Percentiles rank a stretch among this genome's conserved stretches.
Evolutionary conservation across 2,888 invertebrate genomes (phyloP).

Genomic region (Andrena flavipes): DNA sequence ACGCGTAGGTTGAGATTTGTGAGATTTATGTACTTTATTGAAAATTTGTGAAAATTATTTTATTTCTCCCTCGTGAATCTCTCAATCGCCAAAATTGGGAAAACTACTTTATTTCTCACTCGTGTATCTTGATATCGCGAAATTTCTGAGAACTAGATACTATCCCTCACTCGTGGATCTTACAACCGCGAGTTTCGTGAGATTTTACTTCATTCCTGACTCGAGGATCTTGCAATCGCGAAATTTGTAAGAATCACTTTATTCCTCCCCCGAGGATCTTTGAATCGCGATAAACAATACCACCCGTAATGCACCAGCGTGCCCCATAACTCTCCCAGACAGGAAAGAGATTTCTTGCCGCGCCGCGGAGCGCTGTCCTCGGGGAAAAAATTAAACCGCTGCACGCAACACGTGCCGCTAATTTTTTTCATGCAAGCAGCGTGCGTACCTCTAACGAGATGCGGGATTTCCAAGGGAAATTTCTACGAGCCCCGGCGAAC

Average conservation of each 20-base stretch:
- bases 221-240: too few relatives aligned
- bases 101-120: too few relatives aligned
- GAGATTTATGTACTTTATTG: too few relatives aligned
- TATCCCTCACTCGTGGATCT: too few relatives aligned
- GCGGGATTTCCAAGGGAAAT: neutral
- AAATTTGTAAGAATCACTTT: neutral
- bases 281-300: neutral
- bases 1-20: too few relatives aligned
- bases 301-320: neutral
- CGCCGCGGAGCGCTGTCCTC: neutral
- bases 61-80: too few relatives aligned
- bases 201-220: too few relatives aligned
- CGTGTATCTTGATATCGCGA: too few relatives aligned
- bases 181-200: too few relatives aligned
- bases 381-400: neutral
- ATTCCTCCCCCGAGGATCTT: neutral
- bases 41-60: neutral
- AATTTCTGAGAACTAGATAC: too few relatives aligned
- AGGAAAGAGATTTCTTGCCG: neutral
- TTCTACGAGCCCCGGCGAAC: neutral
- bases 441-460: neutral
- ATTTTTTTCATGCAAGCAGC: slow-evolving; percentile 2
- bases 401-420: slow-evolving; percentile 4
- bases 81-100: too few relatives aligned
- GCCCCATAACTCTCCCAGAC: neutral